Percentiles rank a stretch among this genome's conserved stretches.
These are phyloP conservation scores for Machimus atricapillus DNA, from an alignment of 2,888 invertebrate genomes.

Conservation along the genomic window DNA sequence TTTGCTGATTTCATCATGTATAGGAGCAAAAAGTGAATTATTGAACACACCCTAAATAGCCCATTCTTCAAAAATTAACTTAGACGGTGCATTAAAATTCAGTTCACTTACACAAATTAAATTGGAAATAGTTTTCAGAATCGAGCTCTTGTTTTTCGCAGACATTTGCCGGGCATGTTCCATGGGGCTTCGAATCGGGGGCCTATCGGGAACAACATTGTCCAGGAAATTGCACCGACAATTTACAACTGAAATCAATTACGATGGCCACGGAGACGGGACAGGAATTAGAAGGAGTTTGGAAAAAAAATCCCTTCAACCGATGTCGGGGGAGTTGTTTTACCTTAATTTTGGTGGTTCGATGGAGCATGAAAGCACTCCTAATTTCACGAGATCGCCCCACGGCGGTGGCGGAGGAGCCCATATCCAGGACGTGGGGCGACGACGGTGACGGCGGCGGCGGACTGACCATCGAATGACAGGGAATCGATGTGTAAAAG, in stretches of 20 bases:
- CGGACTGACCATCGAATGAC: neutral
- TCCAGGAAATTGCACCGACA: neutral
- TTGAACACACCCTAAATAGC: neutral
- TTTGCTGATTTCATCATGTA: no score
- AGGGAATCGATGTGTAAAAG: constrained; percentile 21
- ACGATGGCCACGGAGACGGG: neutral
- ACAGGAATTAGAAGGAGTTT: neutral
- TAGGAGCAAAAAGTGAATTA: no score
- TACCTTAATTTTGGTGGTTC: neutral
- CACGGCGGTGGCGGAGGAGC: neutral
- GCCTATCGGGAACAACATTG: neutral
- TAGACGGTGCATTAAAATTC: neutral
- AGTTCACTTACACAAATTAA: neutral
- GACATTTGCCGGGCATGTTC: neutral
- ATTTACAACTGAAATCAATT: neutral
- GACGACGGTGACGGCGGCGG: neutral
- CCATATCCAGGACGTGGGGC: neutral
- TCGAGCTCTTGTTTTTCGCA: neutral
- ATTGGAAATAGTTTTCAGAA: neutral
- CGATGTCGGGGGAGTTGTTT: neutral
- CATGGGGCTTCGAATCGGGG: neutral
- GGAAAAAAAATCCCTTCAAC: neutral
- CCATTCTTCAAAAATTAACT: no score
- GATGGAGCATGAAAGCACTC: neutral
- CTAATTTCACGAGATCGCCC: neutral